These are phyloP conservation scores for Aelia acuminata DNA, from an alignment of 2,888 invertebrate genomes.

Conservation along the genomic window DNA sequence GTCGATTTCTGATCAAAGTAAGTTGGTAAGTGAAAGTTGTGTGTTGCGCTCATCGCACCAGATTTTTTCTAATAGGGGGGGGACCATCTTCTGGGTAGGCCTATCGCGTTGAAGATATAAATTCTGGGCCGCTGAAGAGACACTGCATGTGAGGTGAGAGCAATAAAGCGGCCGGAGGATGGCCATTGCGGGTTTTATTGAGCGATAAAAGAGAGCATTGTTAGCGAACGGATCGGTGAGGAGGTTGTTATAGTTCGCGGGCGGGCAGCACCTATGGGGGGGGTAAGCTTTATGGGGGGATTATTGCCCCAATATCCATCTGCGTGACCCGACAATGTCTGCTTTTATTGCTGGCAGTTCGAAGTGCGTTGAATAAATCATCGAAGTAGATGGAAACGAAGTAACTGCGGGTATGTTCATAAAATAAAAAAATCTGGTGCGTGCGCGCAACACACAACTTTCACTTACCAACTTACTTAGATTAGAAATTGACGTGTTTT, in stretches of 20 bases:
- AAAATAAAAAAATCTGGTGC: neutral
- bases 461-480: too few relatives aligned
- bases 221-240: neutral
- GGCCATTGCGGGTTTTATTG: neutral
- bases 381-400: neutral
- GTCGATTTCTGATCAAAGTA: too few relatives aligned
- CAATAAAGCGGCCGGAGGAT: neutral
- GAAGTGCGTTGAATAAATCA: neutral
- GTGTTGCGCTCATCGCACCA: too few relatives aligned
- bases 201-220: constrained; percentile 10
- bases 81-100: neutral
- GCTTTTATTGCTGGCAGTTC: neutral
- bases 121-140: neutral
- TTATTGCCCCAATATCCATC: neutral
- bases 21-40: too few relatives aligned
- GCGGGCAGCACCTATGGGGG: neutral
- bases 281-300: neutral
- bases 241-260: neutral
- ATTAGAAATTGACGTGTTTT: too few relatives aligned
- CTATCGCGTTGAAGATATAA: neutral
- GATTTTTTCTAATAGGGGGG: too few relatives aligned
- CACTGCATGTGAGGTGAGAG: neutral
- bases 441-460: too few relatives aligned
- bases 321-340: neutral
- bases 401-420: neutral